Evolutionary conservation across 2,113 vertebrate species (phyloP).

Genomic region (Pungitius pungitius): DNA sequence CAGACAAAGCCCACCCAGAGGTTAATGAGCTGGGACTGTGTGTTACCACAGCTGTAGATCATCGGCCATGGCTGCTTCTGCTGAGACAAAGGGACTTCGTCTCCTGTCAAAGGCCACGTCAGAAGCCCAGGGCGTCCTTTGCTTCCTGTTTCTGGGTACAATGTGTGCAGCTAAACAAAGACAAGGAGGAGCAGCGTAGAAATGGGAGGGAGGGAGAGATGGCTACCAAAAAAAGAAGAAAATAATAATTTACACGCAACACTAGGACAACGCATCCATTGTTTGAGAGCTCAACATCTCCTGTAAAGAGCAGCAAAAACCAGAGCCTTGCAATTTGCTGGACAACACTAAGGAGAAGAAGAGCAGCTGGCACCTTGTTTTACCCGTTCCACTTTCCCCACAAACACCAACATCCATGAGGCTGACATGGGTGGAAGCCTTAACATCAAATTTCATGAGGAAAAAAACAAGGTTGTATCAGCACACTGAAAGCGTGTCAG

Average conservation of each 20-base stretch:
- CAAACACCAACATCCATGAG: not conserved
- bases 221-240: constrained; percentile 13
- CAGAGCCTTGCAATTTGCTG: constrained; percentile 2
- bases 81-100: constrained; percentile 52
- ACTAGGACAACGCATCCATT: constrained; percentile 52
- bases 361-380: not conserved
- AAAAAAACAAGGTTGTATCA: not conserved
- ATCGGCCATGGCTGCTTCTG: constrained; percentile 31
- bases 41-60: constrained; percentile 58
- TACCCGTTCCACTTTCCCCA: not conserved
- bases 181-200: not conserved
- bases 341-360: not conserved
- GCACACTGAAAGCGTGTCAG: not conserved
- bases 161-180: constrained; percentile 34
- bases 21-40: constrained; percentile 23
- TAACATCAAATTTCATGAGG: not conserved
- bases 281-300: constrained; percentile 35
- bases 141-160: constrained; percentile 66
- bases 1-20: constrained; percentile 20
- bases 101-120: constrained; percentile 37
- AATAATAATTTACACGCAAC: constrained; percentile 1
- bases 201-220: not conserved
- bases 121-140: constrained; percentile 40
- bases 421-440: not conserved
- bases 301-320: constrained; percentile 7